Base-by-base conservation (phyloP, 2,797 vertebrate genomes). In the Typhlichthys eigenmanni region DNA sequence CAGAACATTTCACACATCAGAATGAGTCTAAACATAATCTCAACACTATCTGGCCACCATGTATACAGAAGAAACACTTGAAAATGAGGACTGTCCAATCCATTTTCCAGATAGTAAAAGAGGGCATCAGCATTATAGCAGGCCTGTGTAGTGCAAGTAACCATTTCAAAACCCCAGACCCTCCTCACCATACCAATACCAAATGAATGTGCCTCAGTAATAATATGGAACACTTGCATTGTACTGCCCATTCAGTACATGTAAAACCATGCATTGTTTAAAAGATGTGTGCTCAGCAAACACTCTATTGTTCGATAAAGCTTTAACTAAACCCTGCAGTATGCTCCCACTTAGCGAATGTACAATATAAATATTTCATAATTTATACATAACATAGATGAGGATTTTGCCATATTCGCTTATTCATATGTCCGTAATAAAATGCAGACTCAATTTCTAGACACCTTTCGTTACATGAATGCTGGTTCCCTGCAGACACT, bases 361-460 rank as follows among this genome's bases (percentile, higher is more conserved):
- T 81, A 69, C 63, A 52, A 58, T 54, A 60, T 76, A 55, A 72
- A 75, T 80, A 75, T 78, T 82, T 80, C 52, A 74, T 19, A 62
- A 68, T 71, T 59, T 47, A 58, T 34, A 55, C 24, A 32, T 34
- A 24, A 55, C 32, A 64, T 32, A 57, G 59, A 34, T 32, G 58
- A 68, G 51, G 60, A 56, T 47, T 55, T 60, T 43, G 67, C 62
- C 62, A 52, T 52, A 58, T 67, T 75, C 8, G 24, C 24, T 24
- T 24, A 24, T 24, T 24, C 24, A 38, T 38, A 72, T 29, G 51
- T 46, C 70, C 68, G 68, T 62, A 56, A 47, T 47, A 55, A 57
- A 57, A 65, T 69, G 60, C 3, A 68, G 67, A 56, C 62, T 64
- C 70, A 66, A 67, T 38, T 9, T 2, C 6, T 38, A 38, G 6